phyloP scores from a whole-genome alignment of 1,140 invertebrate genomes.

The Zaprionus camerounensis region DNA sequence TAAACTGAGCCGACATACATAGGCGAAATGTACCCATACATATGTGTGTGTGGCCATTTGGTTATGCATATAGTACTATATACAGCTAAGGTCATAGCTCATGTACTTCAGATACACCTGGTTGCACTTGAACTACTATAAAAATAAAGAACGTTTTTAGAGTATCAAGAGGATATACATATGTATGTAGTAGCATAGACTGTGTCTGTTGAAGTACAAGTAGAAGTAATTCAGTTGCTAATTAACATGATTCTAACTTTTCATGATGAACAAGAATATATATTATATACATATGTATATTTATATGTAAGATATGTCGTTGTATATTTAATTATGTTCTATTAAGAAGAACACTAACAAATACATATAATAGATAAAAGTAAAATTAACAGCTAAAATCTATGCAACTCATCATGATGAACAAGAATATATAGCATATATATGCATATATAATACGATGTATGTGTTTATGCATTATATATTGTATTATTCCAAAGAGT shows the following conservation, averaged over 20 bases:
- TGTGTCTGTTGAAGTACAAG: too few species aligned
- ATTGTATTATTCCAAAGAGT: too few species aligned
- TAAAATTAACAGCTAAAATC: neutral
- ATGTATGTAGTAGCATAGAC: neutral
- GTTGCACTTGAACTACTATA: neutral
- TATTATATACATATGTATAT: neutral
- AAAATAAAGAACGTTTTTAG: neutral
- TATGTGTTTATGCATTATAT: too few species aligned
- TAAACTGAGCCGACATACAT: constrained; percentile 13
- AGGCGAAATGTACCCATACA: neutral
- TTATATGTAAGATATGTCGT: too few species aligned
- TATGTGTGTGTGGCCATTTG: neutral
- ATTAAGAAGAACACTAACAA: too few species aligned
- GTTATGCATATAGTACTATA: neutral
- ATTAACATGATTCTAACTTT: too few species aligned
- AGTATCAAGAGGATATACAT: neutral
- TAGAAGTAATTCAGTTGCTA: too few species aligned
- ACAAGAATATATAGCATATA: neutral
- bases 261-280: neutral
- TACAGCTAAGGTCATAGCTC: neutral
- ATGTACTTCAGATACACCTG: constrained; percentile 1
- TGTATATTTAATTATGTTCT: too few species aligned
- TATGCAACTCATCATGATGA: too few species aligned
- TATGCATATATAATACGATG: too few species aligned
- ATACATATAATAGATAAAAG: too few species aligned